Evolutionary conservation across 2,113 vertebrate genomes (phyloP).

Genomic region (Trichomycterus rosablanca): DNA sequence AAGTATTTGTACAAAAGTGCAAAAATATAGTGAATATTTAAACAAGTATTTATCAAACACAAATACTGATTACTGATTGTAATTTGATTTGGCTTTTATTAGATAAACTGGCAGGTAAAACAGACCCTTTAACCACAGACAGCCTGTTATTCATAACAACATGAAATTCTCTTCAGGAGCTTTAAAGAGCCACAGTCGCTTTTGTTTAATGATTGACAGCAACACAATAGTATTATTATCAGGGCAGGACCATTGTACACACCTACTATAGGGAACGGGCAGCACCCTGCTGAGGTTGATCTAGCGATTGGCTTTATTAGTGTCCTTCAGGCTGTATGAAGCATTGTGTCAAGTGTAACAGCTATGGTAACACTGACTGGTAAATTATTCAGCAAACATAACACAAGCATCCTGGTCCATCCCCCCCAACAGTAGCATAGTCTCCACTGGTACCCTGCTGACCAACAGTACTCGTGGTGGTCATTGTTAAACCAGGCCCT

Average conservation of each 20-base stretch:
- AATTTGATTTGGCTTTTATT: not conserved
- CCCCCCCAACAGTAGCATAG: no score
- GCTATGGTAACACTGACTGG: constrained; percentile 9
- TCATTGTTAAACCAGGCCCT: no score
- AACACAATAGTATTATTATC: constrained; percentile 18
- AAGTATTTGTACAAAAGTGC: no score
- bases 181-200: constrained; percentile 29
- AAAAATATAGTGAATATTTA: no score
- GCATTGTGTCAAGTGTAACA: constrained; percentile 7
- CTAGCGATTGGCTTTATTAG: constrained; percentile 55
- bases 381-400: no score
- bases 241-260: not conserved
- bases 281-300: constrained; percentile 43
- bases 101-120: not conserved
- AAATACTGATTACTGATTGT: not conserved
- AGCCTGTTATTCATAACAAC: not conserved
- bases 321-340: constrained; percentile 45
- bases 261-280: constrained; percentile 23
- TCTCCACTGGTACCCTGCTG: no score
- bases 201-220: constrained; percentile 30
- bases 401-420: no score
- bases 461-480: no score
- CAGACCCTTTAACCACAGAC: not conserved
- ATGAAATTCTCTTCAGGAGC: constrained; percentile 40
- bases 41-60: no score